These are phyloP conservation scores for Melanchra persicariae DNA, from an alignment of 2,888 invertebrate species.

Conservation along the genomic window DNA sequence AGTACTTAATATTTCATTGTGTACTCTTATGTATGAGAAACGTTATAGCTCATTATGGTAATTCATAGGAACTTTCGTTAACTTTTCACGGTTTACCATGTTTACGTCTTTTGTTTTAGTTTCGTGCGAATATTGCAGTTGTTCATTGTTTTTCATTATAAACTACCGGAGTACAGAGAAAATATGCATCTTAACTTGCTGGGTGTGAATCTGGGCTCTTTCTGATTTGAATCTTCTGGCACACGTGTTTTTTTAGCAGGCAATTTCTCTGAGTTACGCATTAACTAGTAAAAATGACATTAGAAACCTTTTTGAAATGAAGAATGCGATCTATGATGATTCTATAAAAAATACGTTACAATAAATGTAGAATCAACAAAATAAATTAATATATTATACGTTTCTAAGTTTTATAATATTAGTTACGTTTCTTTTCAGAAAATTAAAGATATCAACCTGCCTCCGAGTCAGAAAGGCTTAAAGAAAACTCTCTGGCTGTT, in stretches of 20 bases:
- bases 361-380: background rate
- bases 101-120: constrained; percentile 51
- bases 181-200: constrained; percentile 8
- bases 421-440: constrained; percentile 90
- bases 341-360: background rate
- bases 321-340: background rate
- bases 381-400: background rate
- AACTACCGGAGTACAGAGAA: background rate
- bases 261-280: background rate
- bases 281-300: background rate
- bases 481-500: constrained; percentile 94
- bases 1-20: constrained; percentile 22
- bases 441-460: constrained; percentile 93
- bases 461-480: constrained; percentile 79
- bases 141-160: constrained; percentile 38
- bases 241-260: background rate
- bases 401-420: background rate
- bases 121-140: constrained; percentile 44
- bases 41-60: constrained; percentile 36
- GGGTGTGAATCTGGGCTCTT: background rate
- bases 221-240: background rate
- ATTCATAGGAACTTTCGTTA: constrained; percentile 50
- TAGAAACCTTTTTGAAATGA: background rate
- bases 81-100: constrained; percentile 42
- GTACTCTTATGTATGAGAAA: constrained; percentile 7